Conservation (phyloP, 92 coral and sea anemone genomes). For the Siderastrea siderea region DNA sequence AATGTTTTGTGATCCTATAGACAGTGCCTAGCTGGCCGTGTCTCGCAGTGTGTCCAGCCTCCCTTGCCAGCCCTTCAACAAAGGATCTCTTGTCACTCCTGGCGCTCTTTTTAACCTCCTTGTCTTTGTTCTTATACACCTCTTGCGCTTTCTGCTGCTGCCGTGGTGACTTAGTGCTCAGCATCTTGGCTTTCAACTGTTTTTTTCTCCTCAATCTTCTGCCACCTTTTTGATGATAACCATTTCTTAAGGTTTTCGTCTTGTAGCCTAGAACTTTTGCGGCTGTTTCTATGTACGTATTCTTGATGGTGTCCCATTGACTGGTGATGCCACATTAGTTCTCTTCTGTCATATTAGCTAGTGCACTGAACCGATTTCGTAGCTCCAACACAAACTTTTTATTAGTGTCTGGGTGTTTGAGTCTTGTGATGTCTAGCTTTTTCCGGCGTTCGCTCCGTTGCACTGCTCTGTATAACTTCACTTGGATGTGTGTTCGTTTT, state of each 20-base stretch:
- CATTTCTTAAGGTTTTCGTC: constrained; percentile 18
- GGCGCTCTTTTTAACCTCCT: constrained; percentile 14
- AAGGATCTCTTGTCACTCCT: constrained; percentile 16
- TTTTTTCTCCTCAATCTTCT: not conserved
- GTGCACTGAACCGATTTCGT: not conserved
- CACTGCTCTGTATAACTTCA: not conserved
- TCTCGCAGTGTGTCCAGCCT: constrained; percentile 5
- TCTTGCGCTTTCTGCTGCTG: not conserved
- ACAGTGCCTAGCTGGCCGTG: not conserved
- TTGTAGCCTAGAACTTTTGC: constrained; percentile 16
- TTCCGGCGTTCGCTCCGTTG: not conserved
- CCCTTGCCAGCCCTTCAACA: constrained; percentile 1
- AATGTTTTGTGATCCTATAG: constrained; percentile 14
- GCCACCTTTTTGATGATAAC: constrained; percentile 16
- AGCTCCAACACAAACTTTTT: not conserved
- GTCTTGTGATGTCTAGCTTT: not conserved
- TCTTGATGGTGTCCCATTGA: constrained; percentile 25
- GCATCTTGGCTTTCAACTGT: constrained; percentile 1
- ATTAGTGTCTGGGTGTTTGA: not conserved
- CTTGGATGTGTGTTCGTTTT: not conserved
- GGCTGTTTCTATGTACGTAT: constrained; percentile 10
- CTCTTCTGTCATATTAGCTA: not conserved
- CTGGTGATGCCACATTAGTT: not conserved
- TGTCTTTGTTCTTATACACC: constrained; percentile 2
- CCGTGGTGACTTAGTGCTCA: not conserved